Evolutionary conservation across 2,113 vertebrate genomes (phyloP).

Genomic region (Microtus ochrogaster): DNA sequence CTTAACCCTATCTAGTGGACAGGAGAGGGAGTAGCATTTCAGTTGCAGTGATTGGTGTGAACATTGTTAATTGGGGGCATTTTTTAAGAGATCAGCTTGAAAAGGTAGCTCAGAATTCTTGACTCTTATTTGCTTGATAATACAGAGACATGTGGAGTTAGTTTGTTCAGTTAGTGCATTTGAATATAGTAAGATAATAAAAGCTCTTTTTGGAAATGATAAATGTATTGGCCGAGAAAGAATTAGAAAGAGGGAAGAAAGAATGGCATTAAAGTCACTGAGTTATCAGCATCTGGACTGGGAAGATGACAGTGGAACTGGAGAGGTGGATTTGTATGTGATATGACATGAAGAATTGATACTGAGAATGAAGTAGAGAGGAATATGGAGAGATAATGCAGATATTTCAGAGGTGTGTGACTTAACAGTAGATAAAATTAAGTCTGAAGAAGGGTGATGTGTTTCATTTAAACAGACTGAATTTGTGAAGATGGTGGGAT

Average conservation of each 20-base stretch:
- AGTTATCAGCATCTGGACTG: constrained; percentile 26
- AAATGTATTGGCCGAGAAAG: constrained; percentile 29
- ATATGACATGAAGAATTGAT: constrained; percentile 18
- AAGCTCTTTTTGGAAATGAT: constrained; percentile 57
- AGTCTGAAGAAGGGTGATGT: constrained; percentile 29
- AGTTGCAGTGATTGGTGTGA: neutral
- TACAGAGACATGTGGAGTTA: constrained; percentile 13
- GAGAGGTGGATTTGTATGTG: constrained; percentile 15
- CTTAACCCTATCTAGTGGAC: constrained; percentile 34
- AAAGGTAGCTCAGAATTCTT: constrained; percentile 36
- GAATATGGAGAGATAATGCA: constrained; percentile 34
- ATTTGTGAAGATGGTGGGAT: constrained; percentile 3
- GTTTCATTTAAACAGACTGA: constrained; percentile 59
- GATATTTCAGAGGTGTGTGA: constrained; percentile 30
- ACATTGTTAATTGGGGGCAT: neutral
- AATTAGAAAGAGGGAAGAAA: constrained; percentile 31
- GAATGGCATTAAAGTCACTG: neutral
- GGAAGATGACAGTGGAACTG: constrained; percentile 25
- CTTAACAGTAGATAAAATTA: constrained; percentile 21
- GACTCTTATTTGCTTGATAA: constrained; percentile 37
- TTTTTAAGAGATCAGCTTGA: constrained; percentile 28
- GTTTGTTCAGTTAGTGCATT: neutral
- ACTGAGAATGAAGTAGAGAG: constrained; percentile 29
- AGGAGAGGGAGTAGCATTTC: constrained; percentile 26
- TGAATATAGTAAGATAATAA: constrained; percentile 18